Conservation (phyloP, 2,888 invertebrate genomes). For the Hydrotaea diabolus region DNA sequence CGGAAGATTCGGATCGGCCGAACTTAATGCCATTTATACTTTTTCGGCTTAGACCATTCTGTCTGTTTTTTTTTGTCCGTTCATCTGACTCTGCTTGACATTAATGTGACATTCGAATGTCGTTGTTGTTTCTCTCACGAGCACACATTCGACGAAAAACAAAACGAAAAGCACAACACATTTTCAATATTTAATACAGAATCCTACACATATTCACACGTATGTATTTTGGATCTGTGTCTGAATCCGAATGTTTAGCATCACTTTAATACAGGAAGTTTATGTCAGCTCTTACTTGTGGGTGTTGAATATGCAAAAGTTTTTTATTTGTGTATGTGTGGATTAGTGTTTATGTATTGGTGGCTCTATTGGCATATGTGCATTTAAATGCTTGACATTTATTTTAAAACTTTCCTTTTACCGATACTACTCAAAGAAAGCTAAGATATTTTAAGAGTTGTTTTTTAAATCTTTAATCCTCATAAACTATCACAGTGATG, state of each 20-base stretch:
- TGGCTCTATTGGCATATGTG: constrained; percentile 5
- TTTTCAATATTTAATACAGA: background rate
- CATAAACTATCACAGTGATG: too few species aligned
- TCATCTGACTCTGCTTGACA: constrained; percentile 51
- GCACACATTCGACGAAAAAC: constrained; percentile 16
- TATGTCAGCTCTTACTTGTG: background rate
- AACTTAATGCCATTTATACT: too few species aligned
- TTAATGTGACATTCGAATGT: constrained; percentile 62
- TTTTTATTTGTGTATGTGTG: constrained; percentile 11
- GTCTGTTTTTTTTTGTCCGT: too few species aligned
- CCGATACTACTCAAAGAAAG: too few species aligned
- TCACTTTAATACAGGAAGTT: constrained; percentile 43
- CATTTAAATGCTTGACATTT: constrained; percentile 44
- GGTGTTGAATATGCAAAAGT: background rate
- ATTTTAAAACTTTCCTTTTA: constrained; percentile 23
- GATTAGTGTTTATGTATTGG: background rate
- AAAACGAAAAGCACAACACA: too few species aligned
- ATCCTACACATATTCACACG: too few species aligned
- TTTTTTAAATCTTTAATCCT: too few species aligned
- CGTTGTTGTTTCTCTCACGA: constrained; percentile 54
- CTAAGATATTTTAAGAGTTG: too few species aligned
- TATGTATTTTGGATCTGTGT: background rate
- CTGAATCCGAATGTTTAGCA: background rate
- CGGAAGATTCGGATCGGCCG: too few species aligned
- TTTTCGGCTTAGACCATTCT: too few species aligned